phyloP scores from a whole-genome alignment of 2,113 vertebrate genomes.

The Cephalophus harveyi region DNA sequence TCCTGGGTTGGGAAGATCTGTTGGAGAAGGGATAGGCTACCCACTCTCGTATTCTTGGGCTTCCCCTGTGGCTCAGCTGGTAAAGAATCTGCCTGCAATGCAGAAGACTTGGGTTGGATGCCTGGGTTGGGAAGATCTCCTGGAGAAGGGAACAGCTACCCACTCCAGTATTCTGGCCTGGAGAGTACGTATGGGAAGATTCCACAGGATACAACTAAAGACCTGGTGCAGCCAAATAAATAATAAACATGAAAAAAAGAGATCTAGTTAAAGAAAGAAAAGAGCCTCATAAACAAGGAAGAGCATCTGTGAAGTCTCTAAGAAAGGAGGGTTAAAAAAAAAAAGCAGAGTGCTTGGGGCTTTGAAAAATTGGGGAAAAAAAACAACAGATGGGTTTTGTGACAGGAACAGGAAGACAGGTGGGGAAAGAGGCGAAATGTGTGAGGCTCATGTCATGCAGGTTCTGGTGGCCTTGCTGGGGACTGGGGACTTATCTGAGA shows the following conservation, averaged over 20 bases:
- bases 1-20: neutral
- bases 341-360: neutral
- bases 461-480: neutral
- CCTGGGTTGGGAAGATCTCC: neutral
- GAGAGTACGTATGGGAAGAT: neutral
- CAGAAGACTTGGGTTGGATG: neutral
- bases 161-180: neutral
- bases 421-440: neutral
- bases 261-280: neutral
- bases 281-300: neutral
- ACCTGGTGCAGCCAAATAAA: neutral
- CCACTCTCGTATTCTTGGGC: neutral
- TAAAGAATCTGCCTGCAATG: neutral
- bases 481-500: neutral
- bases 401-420: neutral
- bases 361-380: neutral
- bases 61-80: neutral
- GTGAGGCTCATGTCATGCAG: neutral
- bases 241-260: neutral
- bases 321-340: neutral
- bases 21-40: neutral
- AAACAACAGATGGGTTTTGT: neutral
- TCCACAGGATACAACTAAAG: neutral
- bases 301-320: neutral
- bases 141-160: neutral